These are phyloP conservation scores for Isaurus tuberculatus DNA, from an alignment of 92 coral and sea anemone species.

Conservation along the genomic window DNA sequence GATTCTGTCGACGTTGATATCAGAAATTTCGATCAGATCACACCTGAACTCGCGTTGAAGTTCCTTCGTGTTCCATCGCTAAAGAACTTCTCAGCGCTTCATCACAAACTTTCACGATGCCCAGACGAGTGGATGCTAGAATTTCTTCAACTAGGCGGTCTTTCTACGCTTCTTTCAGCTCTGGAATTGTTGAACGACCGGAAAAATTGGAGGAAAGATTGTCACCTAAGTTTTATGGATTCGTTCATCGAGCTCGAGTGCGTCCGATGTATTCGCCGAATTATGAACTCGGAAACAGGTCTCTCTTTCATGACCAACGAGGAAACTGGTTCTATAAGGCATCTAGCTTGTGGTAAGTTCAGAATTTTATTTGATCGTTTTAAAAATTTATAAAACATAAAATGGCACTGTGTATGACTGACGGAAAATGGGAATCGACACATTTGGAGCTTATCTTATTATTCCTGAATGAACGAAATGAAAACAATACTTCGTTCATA, in stretches of 20 bases:
- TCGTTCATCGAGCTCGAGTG: slow-evolving; percentile 78
- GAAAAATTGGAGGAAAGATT: slow-evolving; percentile 51
- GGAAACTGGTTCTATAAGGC: slow-evolving; percentile 68
- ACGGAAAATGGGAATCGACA: too few relatives aligned
- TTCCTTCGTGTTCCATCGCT: slow-evolving; percentile 84
- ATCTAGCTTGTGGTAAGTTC: slow-evolving; percentile 85
- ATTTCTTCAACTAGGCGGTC: slow-evolving; percentile 84
- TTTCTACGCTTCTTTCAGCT: slow-evolving; percentile 73
- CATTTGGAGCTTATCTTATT: too few relatives aligned
- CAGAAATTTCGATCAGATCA: slow-evolving; percentile 62
- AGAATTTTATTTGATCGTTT: neutral
- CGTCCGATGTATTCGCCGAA: slow-evolving; percentile 80
- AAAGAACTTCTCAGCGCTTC: slow-evolving; percentile 82
- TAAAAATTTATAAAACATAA: neutral
- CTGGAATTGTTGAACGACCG: slow-evolving; percentile 72
- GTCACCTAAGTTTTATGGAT: slow-evolving; percentile 71
- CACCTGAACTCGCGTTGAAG: slow-evolving; percentile 86
- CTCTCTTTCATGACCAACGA: slow-evolving; percentile 61
- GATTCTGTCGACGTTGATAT: slow-evolving; percentile 50
- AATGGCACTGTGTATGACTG: too few relatives aligned
- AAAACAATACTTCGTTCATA: too few relatives aligned
- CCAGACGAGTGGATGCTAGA: slow-evolving; percentile 79
- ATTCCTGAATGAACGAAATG: too few relatives aligned
- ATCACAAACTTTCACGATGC: slow-evolving; percentile 70
- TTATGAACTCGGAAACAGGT: slow-evolving; percentile 84